Conservation (phyloP, 2,113 vertebrate genomes). For the Sorex fumeus region DNA sequence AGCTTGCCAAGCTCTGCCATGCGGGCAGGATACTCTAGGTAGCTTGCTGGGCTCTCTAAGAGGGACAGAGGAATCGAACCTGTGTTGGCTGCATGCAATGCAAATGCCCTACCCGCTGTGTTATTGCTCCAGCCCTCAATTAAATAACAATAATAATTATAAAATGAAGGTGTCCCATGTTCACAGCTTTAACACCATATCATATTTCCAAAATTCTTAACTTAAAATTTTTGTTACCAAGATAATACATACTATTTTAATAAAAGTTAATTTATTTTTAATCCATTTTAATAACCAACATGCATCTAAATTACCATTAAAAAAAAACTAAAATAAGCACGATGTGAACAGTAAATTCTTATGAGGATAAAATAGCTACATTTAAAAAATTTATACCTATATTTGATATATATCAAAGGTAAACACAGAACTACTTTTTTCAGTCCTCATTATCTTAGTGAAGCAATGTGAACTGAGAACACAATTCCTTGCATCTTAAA, state of each 20-base stretch:
- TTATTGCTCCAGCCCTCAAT: too few species aligned
- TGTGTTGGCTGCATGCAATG: too few species aligned
- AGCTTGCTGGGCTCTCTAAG: too few species aligned
- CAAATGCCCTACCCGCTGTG: too few species aligned
- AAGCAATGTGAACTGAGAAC: neutral
- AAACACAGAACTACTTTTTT: neutral
- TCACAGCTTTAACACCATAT: too few species aligned
- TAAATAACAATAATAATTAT: too few species aligned
- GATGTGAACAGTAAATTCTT: constrained; percentile 27
- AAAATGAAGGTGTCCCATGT: too few species aligned
- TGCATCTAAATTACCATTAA: constrained; percentile 37
- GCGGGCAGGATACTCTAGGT: too few species aligned
- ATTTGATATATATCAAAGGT: neutral
- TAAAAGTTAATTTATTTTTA: neutral
- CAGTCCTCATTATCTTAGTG: neutral
- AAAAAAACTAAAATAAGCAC: constrained; percentile 39
- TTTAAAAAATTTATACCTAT: neutral
- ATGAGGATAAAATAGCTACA: neutral
- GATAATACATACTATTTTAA: constrained; percentile 41
- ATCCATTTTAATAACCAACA: constrained; percentile 51
- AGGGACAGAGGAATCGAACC: too few species aligned
- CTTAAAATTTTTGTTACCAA: constrained; percentile 53
- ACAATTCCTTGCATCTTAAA: constrained; percentile 17
- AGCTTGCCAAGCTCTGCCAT: too few species aligned
- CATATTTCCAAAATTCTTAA: constrained; percentile 29